Conservation (phyloP, 1,140 invertebrate genomes). For the Theocolax elegans region DNA sequence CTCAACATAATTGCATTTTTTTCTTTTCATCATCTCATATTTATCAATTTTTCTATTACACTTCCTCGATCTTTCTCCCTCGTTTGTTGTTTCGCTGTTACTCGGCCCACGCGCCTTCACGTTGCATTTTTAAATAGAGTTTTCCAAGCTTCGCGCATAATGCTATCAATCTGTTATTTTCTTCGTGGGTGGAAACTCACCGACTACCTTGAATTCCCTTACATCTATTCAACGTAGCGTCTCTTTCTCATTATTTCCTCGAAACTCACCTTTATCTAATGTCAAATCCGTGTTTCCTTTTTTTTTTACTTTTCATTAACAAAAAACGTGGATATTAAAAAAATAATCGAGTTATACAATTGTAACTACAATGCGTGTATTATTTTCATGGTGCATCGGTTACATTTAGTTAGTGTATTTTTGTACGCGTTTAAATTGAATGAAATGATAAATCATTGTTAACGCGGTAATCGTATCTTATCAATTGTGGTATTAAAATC, state of each 20-base stretch:
- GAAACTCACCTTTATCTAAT: constrained; percentile 13
- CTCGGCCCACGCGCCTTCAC: constrained; percentile 22
- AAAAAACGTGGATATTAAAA: too few relatives aligned
- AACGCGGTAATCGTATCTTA: too few relatives aligned
- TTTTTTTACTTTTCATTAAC: too few relatives aligned
- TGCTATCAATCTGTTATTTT: constrained; percentile 41
- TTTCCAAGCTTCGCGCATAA: constrained; percentile 32
- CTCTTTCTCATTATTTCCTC: constrained; percentile 25
- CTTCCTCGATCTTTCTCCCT: constrained; percentile 14
- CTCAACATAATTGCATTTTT: not conserved
- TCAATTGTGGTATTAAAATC: too few relatives aligned
- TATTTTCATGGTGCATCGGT: too few relatives aligned
- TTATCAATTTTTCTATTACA: not conserved
- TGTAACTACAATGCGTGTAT: too few relatives aligned
- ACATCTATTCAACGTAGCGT: constrained; percentile 11
- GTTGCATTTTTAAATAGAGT: constrained; percentile 28
- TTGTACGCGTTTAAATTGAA: too few relatives aligned
- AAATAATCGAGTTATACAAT: too few relatives aligned
- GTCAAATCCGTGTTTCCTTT: constrained; percentile 6
- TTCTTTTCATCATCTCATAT: not conserved
- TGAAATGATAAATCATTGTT: too few relatives aligned
- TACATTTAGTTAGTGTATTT: too few relatives aligned
- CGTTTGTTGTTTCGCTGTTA: constrained; percentile 1
- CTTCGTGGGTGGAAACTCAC: constrained; percentile 35
- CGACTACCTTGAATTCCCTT: constrained; percentile 12